Conservation (phyloP, 1,140 invertebrate species). For the Papilio machaon region DNA sequence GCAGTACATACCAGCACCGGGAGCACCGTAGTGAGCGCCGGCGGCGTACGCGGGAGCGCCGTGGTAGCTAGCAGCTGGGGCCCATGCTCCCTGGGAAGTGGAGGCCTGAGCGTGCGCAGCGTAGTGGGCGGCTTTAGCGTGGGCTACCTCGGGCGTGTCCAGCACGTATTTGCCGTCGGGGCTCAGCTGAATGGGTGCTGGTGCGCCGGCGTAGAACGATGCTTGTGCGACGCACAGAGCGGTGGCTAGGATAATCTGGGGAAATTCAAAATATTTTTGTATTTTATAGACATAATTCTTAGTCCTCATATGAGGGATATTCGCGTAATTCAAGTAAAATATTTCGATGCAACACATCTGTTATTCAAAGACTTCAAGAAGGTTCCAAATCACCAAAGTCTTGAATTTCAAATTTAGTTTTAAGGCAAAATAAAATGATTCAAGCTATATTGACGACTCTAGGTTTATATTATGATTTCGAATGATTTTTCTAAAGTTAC, state of each 20-base stretch:
- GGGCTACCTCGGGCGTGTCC: slow-evolving; percentile 78
- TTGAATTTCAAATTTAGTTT: no score
- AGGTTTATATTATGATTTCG: neutral
- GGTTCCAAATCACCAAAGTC: no score
- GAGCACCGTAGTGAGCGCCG: slow-evolving; percentile 72
- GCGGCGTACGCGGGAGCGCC: slow-evolving; percentile 64
- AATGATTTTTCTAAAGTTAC: neutral
- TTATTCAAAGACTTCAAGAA: no score
- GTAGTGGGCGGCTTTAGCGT: slow-evolving; percentile 76
- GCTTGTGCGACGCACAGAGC: slow-evolving; percentile 73
- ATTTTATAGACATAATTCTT: neutral
- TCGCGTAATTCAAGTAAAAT: neutral
- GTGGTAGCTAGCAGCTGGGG: slow-evolving; percentile 61
- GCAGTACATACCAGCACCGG: slow-evolving; percentile 66
- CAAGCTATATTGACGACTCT: no score
- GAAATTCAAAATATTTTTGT: neutral
- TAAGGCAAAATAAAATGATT: no score
- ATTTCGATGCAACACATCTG: no score
- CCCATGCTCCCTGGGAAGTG: slow-evolving; percentile 66
- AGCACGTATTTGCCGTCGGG: slow-evolving; percentile 74
- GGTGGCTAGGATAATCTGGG: slow-evolving; percentile 73
- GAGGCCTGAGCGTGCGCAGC: slow-evolving; percentile 74
- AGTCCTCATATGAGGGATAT: no score
- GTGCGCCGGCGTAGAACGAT: slow-evolving; percentile 72
- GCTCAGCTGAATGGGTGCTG: slow-evolving; percentile 75